Conservation (phyloP, 2,797 vertebrate genomes). For the Propithecus deckenii region DNA sequence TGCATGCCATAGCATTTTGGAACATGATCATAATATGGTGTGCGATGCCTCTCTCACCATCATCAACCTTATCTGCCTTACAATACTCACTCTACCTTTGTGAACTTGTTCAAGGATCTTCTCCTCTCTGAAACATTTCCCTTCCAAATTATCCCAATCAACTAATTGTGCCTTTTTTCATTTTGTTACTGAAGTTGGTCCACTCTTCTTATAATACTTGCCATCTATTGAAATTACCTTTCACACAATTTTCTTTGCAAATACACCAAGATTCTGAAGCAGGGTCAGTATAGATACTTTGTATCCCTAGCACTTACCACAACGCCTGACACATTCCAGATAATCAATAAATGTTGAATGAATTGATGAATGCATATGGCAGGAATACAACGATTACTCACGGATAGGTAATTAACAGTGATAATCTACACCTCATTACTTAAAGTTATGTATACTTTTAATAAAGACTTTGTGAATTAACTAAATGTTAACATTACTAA, state of each 20-base stretch:
- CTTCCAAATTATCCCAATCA: not conserved
- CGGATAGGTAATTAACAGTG: not conserved
- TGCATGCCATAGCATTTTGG: not conserved
- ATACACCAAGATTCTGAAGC: not conserved
- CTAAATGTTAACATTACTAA: not conserved
- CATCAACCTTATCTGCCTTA: not conserved
- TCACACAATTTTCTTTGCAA: not conserved
- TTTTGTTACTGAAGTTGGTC: not conserved
- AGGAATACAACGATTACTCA: not conserved
- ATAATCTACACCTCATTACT: not conserved
- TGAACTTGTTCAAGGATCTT: not conserved
- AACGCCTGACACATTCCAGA: not conserved
- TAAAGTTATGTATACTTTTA: constrained; percentile 24
- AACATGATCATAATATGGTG: fast-evolving
- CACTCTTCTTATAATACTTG: not conserved
- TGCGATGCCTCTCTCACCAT: not conserved
- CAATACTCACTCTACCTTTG: not conserved
- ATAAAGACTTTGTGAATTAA: constrained; percentile 37
- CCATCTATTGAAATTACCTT: not conserved
- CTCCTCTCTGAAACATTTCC: not conserved
- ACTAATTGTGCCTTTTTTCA: not conserved
- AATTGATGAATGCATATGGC: not conserved
- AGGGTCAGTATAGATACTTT: not conserved
- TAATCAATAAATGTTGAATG: not conserved
- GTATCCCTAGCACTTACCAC: not conserved